Evolutionary conservation across 2,113 vertebrate genomes (phyloP).

Genomic region (Pachyramphus minor): DNA sequence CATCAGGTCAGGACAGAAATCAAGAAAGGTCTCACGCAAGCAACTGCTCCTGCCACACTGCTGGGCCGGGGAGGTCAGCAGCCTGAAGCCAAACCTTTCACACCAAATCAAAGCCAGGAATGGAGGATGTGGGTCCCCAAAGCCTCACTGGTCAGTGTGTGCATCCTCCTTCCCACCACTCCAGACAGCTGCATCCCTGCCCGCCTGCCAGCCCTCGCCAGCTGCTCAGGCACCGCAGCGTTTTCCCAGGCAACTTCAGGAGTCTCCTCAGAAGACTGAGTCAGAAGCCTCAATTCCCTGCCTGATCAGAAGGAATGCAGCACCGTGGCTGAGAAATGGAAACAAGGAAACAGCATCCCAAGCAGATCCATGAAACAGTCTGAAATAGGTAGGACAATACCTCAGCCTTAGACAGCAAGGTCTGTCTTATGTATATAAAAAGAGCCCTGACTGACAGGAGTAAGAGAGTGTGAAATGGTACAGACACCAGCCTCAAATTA

Average conservation of each 20-base stretch:
- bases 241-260: neutral
- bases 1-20: neutral
- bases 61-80: neutral
- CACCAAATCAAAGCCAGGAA: neutral
- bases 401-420: neutral
- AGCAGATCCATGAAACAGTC: neutral
- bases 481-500: neutral
- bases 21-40: neutral
- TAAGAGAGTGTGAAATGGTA: neutral
- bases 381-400: neutral
- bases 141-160: fast-evolving
- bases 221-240: neutral
- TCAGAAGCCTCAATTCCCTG: neutral
- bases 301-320: neutral
- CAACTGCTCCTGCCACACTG: neutral
- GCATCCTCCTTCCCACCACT: neutral
- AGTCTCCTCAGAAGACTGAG: neutral
- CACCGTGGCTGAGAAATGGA: neutral
- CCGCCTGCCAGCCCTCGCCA: neutral
- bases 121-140: fast-evolving
- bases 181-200: neutral
- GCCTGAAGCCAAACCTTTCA: neutral
- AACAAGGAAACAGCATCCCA: neutral
- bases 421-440: neutral
- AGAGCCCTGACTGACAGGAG: neutral